phyloP scores from a whole-genome alignment of 2,797 vertebrate genomes.

The Cossypha dichroa region DNA sequence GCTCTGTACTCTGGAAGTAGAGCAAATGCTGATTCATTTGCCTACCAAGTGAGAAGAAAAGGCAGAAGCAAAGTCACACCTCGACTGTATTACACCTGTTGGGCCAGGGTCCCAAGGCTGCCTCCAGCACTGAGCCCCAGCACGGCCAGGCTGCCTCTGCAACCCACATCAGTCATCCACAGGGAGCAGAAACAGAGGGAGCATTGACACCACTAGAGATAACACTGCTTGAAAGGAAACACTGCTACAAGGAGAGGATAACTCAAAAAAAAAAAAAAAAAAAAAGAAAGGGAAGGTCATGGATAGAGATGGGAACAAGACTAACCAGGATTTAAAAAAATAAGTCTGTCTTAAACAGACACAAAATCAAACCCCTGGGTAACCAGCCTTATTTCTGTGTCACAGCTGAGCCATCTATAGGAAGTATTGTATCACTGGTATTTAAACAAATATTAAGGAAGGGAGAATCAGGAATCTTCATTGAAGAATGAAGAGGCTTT shows the following conservation, averaged over 20 bases:
- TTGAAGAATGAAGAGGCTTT: not conserved
- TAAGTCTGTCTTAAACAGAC: not conserved
- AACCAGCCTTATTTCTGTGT: conserved; percentile 36
- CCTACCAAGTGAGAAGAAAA: not conserved
- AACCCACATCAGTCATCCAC: conserved; percentile 44
- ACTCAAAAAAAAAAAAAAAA: not conserved
- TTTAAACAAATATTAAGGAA: conserved; percentile 15
- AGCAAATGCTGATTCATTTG: not conserved
- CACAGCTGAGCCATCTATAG: conserved; percentile 66
- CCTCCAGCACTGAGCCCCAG: conserved; percentile 5
- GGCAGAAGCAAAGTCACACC: not conserved
- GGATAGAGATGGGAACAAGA: not conserved
- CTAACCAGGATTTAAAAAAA: not conserved
- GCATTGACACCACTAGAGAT: not conserved
- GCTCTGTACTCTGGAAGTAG: not conserved
- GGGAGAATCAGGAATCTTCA: not conserved
- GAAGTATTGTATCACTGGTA: conserved; percentile 9
- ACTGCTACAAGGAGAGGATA: not conserved
- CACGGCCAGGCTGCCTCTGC: not conserved
- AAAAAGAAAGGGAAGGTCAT: not conserved
- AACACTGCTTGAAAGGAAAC: not conserved
- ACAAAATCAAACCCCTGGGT: not conserved
- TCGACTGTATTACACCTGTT: not conserved
- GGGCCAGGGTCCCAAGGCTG: not conserved
- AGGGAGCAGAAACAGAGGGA: not conserved